Base-by-base conservation (phyloP, 2,113 vertebrate species). In the Grallaria varia region DNA sequence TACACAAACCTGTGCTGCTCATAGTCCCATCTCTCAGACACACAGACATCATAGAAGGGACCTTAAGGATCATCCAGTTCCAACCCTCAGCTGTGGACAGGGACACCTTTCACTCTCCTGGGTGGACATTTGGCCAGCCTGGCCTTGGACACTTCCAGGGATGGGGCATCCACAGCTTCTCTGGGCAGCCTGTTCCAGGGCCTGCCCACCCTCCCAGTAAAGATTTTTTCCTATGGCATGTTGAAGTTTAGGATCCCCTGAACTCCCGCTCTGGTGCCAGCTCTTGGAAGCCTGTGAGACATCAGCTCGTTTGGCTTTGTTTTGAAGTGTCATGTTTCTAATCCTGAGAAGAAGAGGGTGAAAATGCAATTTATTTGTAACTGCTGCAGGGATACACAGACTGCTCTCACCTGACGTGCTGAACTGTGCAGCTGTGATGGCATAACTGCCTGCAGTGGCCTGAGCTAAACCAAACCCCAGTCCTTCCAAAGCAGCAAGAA, bases 1-100 rank as follows among this genome's bases (percentile, higher is more conserved):
- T 40, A 10, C 47, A 50, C 31, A 75, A 39, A 77, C 15, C 42
- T 84, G 63, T 27, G 2, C 37, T 60, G 19, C 44, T 56, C 14
- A 7, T 35, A 31, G 44, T 63, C 44, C 49, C 0, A 0, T 72
- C 75, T 72, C 55, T 81, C 62, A 47, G n/a, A 28, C 0, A 0
- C 4, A 4, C 7, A n/a, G n/a, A n/a, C n/a, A 40, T 23, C 17
- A 20, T 20, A 27, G 25, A 55, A 76, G 17, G 40, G 14, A 31
- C 62, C 28, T 68, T 39, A 31, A 62, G 40, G n/a, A 42, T 47
- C 71, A 35, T 45, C 24, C 53, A 18, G 39, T 55, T 75, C 78
- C 53, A 62, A 15, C n/a, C 30, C 7, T 53, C 28, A n/a, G 24
- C 30, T 5, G 4, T 60, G 62, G 47, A 35, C 15, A 52, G 24